Percentiles rank a stretch among this genome's conserved stretches.
phyloP scores from a whole-genome alignment of 1,140 invertebrate genomes.

The Pogonus chalceus region DNA sequence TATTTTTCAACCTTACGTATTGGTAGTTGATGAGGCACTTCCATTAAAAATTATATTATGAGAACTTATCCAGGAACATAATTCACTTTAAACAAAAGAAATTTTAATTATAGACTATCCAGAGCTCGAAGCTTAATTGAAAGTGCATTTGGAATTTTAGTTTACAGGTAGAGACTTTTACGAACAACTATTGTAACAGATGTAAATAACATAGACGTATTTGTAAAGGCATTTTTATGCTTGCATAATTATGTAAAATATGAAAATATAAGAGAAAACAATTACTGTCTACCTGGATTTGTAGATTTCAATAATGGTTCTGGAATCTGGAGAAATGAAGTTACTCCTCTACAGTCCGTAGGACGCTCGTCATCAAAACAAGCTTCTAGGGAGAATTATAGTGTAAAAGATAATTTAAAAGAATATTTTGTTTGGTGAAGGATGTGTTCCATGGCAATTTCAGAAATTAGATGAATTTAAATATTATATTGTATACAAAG shows the following conservation, averaged over 20 bases:
- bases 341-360: background rate
- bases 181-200: too few species aligned
- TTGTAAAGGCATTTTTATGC: too few species aligned
- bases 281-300: background rate
- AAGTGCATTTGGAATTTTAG: constrained; percentile 28
- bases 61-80: constrained; percentile 8
- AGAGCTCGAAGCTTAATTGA: constrained; percentile 28
- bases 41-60: background rate
- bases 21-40: constrained; percentile 16
- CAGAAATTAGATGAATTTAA: background rate
- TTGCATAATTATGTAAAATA: too few species aligned
- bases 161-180: too few species aligned
- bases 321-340: background rate
- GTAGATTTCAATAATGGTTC: background rate
- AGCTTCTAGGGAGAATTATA: background rate
- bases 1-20: constrained; percentile 20
- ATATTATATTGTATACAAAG: too few species aligned
- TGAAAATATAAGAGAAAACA: too few species aligned
- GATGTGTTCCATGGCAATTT: background rate
- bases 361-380: background rate
- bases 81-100: constrained; percentile 19
- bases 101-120: constrained; percentile 30
- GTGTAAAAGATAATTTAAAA: background rate
- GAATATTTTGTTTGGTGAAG: background rate
- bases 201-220: too few species aligned